Base-by-base conservation (phyloP, 2,888 invertebrate genomes). In the Holacanthella duospinosa region DNA sequence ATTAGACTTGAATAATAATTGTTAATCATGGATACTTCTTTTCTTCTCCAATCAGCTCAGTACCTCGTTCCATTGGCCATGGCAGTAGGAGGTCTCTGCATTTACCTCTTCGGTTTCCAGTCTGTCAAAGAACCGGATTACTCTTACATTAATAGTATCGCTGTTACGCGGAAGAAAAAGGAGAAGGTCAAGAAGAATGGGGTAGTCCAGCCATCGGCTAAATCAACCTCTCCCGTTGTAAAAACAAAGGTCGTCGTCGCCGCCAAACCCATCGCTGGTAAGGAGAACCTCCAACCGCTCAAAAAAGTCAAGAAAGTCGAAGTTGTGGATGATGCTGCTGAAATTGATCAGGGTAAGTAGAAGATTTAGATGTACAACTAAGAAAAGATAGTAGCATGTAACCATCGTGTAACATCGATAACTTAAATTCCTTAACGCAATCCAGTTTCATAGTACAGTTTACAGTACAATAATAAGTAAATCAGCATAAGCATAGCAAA, bases 101-200 rank as follows among this genome's bases (percentile, higher is more conserved):
- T 48, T 21, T 48, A 48, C 21, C 21, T 48, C 19, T 48, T 48
- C 21, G 48, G 48, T 16, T 48, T 48, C 48, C 48, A 48, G 21
- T 48, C 48, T n/a, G 48, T 48, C 48, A 48, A 48, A 21, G 48
- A 48, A 21, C 48, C 48, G 6, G 48, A 48, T 21, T 48, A 48
- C 48, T 16, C 16, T 21, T 48, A 48, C 48, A 48, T 48, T 21
- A 48, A 48, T 21, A 9, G n/a, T 21, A 48, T 48, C 21, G 48
- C 21, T 21, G 4, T 21, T 21, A 48, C 19, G 4, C 6, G 48
- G 48, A 48, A 48, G 21, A 48, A 48, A 21, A 48, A 48, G 48
- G 4, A 21, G 48, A 4, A 9, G n/a, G 16, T 4, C 4, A 21
- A 16, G 16, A 48, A 48, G 48, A 48, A 48, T 9, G n/a, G n/a